phyloP scores from a whole-genome alignment of 1,140 invertebrate species.

The Radopholus similis region DNA sequence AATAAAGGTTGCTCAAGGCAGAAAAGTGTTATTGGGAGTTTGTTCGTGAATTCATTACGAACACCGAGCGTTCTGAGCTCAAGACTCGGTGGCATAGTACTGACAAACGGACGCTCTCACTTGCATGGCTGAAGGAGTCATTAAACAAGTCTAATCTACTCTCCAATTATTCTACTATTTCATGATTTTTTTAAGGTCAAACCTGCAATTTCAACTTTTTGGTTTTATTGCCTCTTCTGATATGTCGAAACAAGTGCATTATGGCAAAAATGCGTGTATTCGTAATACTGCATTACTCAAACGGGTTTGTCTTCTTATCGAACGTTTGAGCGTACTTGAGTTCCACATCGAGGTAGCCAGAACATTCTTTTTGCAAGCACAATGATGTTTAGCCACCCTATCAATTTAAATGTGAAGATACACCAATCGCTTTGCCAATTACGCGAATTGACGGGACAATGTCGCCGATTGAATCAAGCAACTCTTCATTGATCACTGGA shows the following conservation, averaged over 20 bases:
- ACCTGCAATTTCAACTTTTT: constrained; percentile 36
- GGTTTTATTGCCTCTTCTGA: constrained; percentile 15
- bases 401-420: constrained; percentile 18
- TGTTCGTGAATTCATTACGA: constrained; percentile 31
- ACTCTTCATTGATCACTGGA: neutral
- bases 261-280: constrained; percentile 30
- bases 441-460: constrained; percentile 3
- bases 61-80: constrained; percentile 30
- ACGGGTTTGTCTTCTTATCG: constrained; percentile 23
- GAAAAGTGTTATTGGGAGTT: constrained; percentile 41
- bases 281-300: constrained; percentile 28
- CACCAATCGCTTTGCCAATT: constrained; percentile 19
- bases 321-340: constrained; percentile 25
- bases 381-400: constrained; percentile 14
- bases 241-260: constrained; percentile 9
- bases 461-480: neutral
- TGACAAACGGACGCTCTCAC: constrained; percentile 22
- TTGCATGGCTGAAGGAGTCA: constrained; percentile 42
- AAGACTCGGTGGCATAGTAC: constrained; percentile 27
- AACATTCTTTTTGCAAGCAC: neutral
- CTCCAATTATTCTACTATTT: neutral
- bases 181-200: constrained; percentile 27
- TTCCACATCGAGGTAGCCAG: constrained; percentile 47
- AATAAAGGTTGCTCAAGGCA: constrained; percentile 18
- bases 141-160: constrained; percentile 24